A percentile compares a stretch with the other conserved stretches of the same genome.
These are phyloP conservation scores for Eulacestoma nigropectus DNA, from an alignment of 2,113 vertebrate genomes.

Conservation along the genomic window DNA sequence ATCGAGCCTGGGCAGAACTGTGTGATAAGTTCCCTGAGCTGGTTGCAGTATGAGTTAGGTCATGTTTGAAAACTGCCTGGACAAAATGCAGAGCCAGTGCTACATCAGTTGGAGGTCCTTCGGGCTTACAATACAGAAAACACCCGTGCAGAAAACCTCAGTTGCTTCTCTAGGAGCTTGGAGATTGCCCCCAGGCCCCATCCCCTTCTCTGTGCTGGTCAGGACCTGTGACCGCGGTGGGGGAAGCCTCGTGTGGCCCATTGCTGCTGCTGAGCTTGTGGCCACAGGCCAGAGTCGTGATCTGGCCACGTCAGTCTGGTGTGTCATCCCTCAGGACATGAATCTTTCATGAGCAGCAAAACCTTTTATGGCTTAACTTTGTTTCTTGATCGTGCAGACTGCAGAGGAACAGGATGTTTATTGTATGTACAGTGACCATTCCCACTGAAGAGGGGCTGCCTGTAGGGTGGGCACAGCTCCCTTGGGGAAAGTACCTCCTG, in stretches of 20 bases:
- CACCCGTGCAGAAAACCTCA: background rate
- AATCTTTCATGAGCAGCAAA: background rate
- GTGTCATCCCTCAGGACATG: background rate
- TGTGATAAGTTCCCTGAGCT: background rate
- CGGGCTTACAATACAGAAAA: background rate
- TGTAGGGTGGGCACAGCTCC: background rate
- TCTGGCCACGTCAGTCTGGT: background rate
- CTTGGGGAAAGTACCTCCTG: background rate
- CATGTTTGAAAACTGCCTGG: background rate
- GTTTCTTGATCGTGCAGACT: background rate
- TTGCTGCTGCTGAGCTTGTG: background rate
- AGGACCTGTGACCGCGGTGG: fast-evolving
- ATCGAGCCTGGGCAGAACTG: background rate
- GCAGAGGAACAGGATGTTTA: constrained; percentile 14
- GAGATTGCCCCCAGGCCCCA: background rate
- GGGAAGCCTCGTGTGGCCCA: background rate
- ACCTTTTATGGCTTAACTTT: background rate
- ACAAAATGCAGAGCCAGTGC: background rate
- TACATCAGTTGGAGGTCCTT: background rate
- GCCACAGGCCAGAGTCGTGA: fast-evolving
- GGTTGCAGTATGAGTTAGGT: background rate
- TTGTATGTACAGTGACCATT: fast-evolving
- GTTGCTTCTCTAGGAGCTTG: background rate
- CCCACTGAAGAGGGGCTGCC: background rate
- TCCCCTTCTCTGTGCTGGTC: background rate